phyloP scores from a whole-genome alignment of 1,140 invertebrate genomes.

The Lepeophtheirus salmonis region DNA sequence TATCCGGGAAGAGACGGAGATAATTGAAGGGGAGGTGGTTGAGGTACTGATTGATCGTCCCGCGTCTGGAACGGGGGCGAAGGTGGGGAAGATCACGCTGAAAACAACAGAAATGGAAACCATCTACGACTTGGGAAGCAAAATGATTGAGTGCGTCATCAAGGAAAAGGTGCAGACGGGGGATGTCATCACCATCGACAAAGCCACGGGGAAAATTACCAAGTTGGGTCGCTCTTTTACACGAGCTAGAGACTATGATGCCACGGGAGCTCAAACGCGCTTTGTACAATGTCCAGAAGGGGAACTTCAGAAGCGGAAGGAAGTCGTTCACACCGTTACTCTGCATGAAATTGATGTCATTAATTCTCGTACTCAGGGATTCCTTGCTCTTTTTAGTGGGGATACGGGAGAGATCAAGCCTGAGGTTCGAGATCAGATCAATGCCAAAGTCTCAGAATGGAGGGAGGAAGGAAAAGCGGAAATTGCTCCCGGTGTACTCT shows the following conservation, averaged over 20 bases:
- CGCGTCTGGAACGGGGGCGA: conserved; percentile 67
- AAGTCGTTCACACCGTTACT: conserved; percentile 93
- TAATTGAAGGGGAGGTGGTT: conserved; percentile 96
- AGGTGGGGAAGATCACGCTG: conserved; percentile 73
- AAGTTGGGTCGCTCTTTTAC: conserved; percentile 86
- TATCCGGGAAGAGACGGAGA: conserved; percentile 79
- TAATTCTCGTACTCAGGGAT: conserved; percentile 89
- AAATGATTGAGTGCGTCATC: conserved; percentile 92
- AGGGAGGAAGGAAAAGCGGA: conserved; percentile 96
- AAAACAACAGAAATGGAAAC: conserved; percentile 99
- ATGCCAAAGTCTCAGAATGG: conserved; percentile 96
- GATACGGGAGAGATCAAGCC: conserved; percentile 98
- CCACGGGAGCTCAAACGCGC: conserved; percentile 50
- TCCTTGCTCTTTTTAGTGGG: conserved; percentile 87
- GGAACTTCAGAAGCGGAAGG: conserved; percentile 94
- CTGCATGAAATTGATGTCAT: conserved; percentile 98
- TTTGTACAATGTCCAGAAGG: conserved; percentile 98
- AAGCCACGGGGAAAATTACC: conserved; percentile 90
- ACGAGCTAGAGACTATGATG: conserved; percentile 88
- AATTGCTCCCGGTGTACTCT: conserved; percentile 85
- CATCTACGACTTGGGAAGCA: conserved; percentile 90
- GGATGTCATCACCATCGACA: conserved; percentile 93
- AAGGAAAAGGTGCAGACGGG: conserved; percentile 94
- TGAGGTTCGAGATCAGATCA: conserved; percentile 95
- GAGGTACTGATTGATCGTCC: conserved; percentile 91